Conservation (phyloP, 2,113 vertebrate species). For the Panthera uncia region DNA sequence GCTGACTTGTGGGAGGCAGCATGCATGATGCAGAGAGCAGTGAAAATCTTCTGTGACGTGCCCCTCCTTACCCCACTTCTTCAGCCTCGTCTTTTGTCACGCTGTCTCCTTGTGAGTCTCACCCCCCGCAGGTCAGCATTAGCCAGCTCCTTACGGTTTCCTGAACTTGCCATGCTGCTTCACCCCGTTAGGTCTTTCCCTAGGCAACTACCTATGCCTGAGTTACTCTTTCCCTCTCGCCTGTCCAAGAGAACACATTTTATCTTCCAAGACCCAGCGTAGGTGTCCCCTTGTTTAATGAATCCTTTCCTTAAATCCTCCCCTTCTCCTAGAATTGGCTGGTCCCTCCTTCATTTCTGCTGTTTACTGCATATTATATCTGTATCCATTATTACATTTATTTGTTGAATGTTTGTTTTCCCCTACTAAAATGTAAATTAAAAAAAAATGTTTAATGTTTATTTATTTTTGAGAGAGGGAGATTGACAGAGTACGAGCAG, state of each 20-base stretch:
- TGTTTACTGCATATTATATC: background rate
- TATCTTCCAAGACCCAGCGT: background rate
- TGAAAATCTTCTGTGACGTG: background rate
- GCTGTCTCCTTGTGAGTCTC: background rate
- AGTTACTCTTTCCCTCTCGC: background rate
- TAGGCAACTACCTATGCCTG: background rate
- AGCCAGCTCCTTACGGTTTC: background rate
- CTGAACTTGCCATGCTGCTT: background rate
- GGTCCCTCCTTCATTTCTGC: background rate
- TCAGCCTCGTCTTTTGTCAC: background rate
- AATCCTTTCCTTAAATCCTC: background rate
- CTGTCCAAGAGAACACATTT: background rate
- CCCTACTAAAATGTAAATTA: background rate
- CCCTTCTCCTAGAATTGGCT: background rate
- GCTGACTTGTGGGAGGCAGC: background rate
- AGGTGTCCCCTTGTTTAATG: background rate
- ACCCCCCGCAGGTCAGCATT: background rate
- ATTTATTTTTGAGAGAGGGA: too few species aligned
- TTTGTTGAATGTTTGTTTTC: background rate
- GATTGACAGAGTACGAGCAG: too few species aligned
- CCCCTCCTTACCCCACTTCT: background rate
- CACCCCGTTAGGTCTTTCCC: background rate
- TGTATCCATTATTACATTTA: background rate
- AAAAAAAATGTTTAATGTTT: too few species aligned
- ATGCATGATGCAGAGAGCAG: background rate